Conservation (phyloP, 1,140 invertebrate genomes). For the Scaptomyza graminum region DNA sequence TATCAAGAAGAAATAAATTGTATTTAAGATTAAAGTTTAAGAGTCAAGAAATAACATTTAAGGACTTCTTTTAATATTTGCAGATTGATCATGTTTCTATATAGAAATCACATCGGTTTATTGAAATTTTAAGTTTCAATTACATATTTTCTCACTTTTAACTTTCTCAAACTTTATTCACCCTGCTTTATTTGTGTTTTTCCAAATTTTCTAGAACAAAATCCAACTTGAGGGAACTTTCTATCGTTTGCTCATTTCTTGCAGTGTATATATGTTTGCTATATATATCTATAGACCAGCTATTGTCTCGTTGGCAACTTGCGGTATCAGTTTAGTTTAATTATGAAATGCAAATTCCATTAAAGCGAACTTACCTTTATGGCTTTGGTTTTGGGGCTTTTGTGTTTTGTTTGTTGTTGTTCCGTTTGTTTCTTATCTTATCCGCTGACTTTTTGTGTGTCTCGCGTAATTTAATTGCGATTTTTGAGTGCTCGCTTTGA, state of each 20-base stretch:
- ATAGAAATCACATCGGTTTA: too few relatives aligned
- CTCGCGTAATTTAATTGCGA: constrained; percentile 49
- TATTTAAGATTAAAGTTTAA: too few relatives aligned
- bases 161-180: too few relatives aligned
- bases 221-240: too few relatives aligned
- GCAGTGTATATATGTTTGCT: constrained; percentile 1
- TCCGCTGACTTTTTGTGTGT: constrained; percentile 6
- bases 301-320: not conserved
- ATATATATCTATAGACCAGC: not conserved
- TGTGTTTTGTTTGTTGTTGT: not conserved
- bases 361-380: constrained; percentile 19
- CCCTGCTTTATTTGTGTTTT: too few relatives aligned
- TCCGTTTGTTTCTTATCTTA: constrained; percentile 30
- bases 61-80: too few relatives aligned
- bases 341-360: constrained; percentile 2
- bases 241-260: not conserved
- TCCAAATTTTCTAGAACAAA: not conserved
- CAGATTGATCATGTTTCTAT: too few relatives aligned
- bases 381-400: not conserved
- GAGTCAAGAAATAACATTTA: too few relatives aligned
- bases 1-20: too few relatives aligned
- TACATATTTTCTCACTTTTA: too few relatives aligned
- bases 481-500: constrained; percentile 27
- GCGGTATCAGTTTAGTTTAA: constrained; percentile 8
- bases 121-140: too few relatives aligned